A percentile compares a stretch with the other conserved stretches of the same genome.
Conservation (phyloP, 2,113 vertebrate genomes). For the Andinoacara biseriatus region DNA sequence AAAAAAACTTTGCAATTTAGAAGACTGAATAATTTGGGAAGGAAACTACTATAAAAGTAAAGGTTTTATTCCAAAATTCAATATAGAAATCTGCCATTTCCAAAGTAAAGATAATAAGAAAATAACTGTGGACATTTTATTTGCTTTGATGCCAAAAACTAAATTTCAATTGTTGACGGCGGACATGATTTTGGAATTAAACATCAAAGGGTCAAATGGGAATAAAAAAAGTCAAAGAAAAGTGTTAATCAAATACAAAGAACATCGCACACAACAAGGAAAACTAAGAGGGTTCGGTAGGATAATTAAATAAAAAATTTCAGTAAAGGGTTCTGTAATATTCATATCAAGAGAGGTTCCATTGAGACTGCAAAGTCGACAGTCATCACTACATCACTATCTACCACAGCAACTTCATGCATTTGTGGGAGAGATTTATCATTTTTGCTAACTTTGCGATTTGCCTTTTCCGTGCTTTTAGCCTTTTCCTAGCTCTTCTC, state of each 20-base stretch:
- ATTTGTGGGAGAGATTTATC: neutral
- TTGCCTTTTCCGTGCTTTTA: neutral
- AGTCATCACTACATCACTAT: neutral
- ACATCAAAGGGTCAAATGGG: neutral
- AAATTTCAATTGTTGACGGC: neutral
- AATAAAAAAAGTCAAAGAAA: neutral
- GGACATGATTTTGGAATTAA: slow-evolving; percentile 20
- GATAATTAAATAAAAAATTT: neutral
- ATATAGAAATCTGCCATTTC: neutral
- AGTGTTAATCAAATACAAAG: neutral
- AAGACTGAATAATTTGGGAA: neutral
- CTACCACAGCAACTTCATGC: accelerated
- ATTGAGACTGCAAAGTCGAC: accelerated
- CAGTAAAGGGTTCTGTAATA: accelerated
- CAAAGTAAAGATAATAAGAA: neutral
- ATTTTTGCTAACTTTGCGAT: neutral
- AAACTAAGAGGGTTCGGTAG: neutral
- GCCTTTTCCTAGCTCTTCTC: neutral
- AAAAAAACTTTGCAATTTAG: neutral
- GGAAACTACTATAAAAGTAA: neutral
- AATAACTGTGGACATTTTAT: neutral
- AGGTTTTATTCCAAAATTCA: slow-evolving; percentile 23
- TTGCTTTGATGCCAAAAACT: neutral
- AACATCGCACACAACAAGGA: neutral
- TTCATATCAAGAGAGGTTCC: neutral